phyloP scores from a whole-genome alignment of 2,797 vertebrate genomes.

The Poeciliopsis gracilis region DNA sequence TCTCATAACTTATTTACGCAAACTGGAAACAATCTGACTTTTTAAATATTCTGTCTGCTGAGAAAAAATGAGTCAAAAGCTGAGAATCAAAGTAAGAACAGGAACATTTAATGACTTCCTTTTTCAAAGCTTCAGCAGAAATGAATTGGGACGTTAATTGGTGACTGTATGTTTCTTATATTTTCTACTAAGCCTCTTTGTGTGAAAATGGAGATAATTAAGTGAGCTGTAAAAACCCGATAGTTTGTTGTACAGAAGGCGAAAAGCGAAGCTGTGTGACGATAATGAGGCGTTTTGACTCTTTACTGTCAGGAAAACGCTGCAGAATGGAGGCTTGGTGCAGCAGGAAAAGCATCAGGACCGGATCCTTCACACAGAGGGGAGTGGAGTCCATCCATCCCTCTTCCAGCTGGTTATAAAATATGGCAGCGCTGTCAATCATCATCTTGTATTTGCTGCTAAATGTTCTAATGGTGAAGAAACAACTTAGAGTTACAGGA shows the following conservation, averaged over 20 bases:
- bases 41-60: not conserved
- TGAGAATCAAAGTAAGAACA: not conserved
- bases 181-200: conserved; percentile 30
- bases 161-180: not conserved
- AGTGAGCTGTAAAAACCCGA: conserved; percentile 42
- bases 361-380: not conserved
- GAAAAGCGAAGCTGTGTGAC: conserved; percentile 17
- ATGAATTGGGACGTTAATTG: conserved; percentile 29
- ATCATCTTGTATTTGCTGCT: no score
- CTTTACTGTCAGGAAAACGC: no score
- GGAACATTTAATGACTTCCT: conserved; percentile 5
- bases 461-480: no score
- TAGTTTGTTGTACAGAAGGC: conserved; percentile 33
- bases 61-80: not conserved
- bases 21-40: not conserved
- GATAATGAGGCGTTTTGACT: not conserved
- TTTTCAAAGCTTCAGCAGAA: conserved; percentile 7
- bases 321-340: not conserved
- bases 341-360: not conserved
- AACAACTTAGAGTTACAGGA: no score
- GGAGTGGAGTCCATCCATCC: not conserved
- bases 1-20: not conserved
- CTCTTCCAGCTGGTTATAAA: not conserved
- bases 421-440: no score
- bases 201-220: conserved; percentile 53